These are phyloP conservation scores for Condylura cristata DNA, from an alignment of 2,113 vertebrate genomes.

Conservation along the genomic window DNA sequence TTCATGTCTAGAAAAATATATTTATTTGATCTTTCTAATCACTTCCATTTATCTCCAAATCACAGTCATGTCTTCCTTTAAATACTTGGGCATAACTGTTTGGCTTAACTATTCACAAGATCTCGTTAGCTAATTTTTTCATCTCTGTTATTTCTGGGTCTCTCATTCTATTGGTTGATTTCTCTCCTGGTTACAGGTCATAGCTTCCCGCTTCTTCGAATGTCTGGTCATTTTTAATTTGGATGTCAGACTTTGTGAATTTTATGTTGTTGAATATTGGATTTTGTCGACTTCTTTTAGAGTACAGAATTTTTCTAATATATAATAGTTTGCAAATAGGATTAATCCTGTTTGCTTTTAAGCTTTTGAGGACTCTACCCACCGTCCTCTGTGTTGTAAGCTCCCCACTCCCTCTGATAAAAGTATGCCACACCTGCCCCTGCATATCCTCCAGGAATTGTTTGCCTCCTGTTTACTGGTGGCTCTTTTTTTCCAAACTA, in stretches of 20 bases:
- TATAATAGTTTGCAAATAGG: background rate
- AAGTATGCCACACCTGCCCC: background rate
- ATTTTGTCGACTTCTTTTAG: constrained; percentile 38
- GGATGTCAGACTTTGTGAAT: background rate
- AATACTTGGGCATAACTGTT: background rate
- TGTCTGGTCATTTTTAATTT: constrained; percentile 12
- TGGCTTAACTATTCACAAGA: constrained; percentile 18
- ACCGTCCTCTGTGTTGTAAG: background rate
- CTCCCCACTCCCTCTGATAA: background rate
- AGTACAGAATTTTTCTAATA: constrained; percentile 21
- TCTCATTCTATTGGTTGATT: constrained; percentile 1
- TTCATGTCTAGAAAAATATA: constrained; percentile 12
- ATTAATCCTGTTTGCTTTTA: constrained; percentile 19
- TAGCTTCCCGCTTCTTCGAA: background rate
- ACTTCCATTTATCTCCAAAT: constrained; percentile 1
- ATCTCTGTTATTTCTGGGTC: constrained; percentile 13
- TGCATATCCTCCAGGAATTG: background rate
- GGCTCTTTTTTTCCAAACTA: constrained; percentile 40
- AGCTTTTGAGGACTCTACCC: background rate
- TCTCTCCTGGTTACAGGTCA: constrained; percentile 1
- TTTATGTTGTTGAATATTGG: background rate
- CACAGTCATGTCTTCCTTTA: constrained; percentile 32
- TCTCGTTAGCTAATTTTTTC: background rate
- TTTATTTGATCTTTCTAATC: background rate
- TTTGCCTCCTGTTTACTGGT: constrained; percentile 14